A percentile compares a stretch with the other conserved stretches of the same genome.
phyloP scores from a whole-genome alignment of 2,797 vertebrate genomes.

The Xenops minutus region DNA sequence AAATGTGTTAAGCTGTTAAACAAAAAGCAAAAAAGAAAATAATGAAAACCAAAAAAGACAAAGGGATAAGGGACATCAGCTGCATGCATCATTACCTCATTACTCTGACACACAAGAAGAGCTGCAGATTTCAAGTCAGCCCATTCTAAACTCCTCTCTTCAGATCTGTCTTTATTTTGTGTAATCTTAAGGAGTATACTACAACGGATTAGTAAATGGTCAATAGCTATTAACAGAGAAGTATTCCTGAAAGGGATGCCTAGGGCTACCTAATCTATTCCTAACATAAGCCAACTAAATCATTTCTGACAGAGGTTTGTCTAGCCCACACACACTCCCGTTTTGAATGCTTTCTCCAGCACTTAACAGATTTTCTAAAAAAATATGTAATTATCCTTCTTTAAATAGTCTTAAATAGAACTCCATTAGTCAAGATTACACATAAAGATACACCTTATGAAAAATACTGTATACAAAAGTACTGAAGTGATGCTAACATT shows the following conservation, averaged over 20 bases:
- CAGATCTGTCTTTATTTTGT: not conserved
- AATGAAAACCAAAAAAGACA: not conserved
- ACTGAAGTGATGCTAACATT: not conserved
- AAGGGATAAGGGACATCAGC: not conserved
- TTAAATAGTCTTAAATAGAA: not conserved
- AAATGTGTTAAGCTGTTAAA: slow-evolving; percentile 82
- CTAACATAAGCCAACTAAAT: not conserved
- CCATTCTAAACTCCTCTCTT: not conserved
- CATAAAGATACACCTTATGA: not conserved
- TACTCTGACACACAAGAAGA: not conserved
- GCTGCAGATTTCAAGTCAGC: not conserved
- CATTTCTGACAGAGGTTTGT: not conserved
- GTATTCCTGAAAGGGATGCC: not conserved
- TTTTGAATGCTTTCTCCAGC: not conserved
- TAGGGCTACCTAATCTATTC: not conserved
- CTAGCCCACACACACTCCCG: not conserved
- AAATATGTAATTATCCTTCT: not conserved
- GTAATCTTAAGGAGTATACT: not conserved
- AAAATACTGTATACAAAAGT: not conserved
- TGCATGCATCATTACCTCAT: not conserved
- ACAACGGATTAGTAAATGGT: not conserved
- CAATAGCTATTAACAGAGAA: not conserved
- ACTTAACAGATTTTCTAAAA: not conserved
- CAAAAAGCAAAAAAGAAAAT: not conserved
- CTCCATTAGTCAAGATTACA: not conserved